A percentile compares a stretch with the other conserved stretches of the same genome.
Evolutionary conservation across 35 echinoderm and acorn worm genomes (phyloP).

Genomic region (Apostichopus californicus): DNA sequence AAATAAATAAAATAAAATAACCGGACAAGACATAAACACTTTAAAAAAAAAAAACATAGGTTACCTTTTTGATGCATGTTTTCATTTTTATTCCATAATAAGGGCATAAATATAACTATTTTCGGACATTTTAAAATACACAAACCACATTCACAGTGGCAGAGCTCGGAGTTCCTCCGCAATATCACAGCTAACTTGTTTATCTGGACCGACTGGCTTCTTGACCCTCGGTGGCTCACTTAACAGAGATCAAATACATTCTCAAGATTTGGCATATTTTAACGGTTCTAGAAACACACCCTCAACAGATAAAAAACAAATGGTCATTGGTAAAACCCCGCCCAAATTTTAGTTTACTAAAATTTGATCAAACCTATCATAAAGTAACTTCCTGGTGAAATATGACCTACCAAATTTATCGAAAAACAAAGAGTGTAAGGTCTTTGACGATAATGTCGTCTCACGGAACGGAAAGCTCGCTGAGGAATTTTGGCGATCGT

Average conservation of each 20-base stretch:
- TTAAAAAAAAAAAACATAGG: too few species aligned
- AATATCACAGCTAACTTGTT: background rate
- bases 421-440: too few species aligned
- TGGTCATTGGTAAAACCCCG: background rate
- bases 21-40: too few species aligned
- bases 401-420: background rate
- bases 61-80: background rate
- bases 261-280: background rate
- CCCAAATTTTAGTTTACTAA: background rate
- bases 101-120: background rate
- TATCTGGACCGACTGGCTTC: background rate
- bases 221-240: background rate
- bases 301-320: background rate
- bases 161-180: background rate
- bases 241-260: background rate
- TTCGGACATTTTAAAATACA: background rate
- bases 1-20: too few species aligned
- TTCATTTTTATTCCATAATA: background rate
- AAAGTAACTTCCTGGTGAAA: background rate
- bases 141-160: background rate
- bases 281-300: background rate
- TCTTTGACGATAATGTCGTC: too few species aligned
- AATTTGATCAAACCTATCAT: background rate
- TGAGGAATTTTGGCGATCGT: too few species aligned
- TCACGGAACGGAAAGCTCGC: too few species aligned